phyloP scores from a whole-genome alignment of 2,797 vertebrate species.

The Manis javanica region DNA sequence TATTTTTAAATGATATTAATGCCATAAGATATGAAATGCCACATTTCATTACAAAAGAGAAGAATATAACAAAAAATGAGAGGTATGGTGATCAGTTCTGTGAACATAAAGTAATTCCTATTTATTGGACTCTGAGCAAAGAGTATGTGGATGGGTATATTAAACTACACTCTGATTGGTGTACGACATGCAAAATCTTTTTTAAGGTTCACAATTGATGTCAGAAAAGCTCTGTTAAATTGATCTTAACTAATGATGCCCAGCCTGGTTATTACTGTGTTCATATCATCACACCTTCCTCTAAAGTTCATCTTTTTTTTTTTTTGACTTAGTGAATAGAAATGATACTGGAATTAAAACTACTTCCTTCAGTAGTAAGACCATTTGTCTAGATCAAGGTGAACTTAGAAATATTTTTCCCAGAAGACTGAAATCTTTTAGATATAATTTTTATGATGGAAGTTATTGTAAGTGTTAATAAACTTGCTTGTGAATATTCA shows the following conservation, averaged over 20 bases:
- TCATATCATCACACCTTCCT: not conserved
- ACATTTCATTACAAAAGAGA: not conserved
- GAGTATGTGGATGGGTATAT: not conserved
- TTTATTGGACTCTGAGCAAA: not conserved
- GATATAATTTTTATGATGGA: slow-evolving; percentile 45
- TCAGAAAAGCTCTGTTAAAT: slow-evolving; percentile 27
- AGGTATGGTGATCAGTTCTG: not conserved
- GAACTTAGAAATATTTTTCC: slow-evolving; percentile 60
- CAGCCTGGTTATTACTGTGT: not conserved
- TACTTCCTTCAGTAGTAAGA: not conserved
- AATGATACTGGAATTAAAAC: slow-evolving; percentile 45
- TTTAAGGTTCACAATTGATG: not conserved
- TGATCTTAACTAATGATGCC: not conserved
- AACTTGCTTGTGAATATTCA: slow-evolving; percentile 50
- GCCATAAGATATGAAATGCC: too few species aligned
- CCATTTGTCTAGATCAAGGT: slow-evolving; percentile 69
- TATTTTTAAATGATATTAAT: not conserved
- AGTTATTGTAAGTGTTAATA: slow-evolving; percentile 56
- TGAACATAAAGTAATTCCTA: not conserved
- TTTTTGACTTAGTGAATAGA: slow-evolving; percentile 12
- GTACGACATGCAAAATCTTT: not conserved
- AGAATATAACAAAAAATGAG: not conserved
- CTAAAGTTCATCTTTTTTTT: slow-evolving; percentile 30
- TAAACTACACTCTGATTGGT: not conserved
- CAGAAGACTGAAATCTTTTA: slow-evolving; percentile 58